Conservation (phyloP, 2,113 vertebrate species). For the Hirundichthys speculiger region DNA sequence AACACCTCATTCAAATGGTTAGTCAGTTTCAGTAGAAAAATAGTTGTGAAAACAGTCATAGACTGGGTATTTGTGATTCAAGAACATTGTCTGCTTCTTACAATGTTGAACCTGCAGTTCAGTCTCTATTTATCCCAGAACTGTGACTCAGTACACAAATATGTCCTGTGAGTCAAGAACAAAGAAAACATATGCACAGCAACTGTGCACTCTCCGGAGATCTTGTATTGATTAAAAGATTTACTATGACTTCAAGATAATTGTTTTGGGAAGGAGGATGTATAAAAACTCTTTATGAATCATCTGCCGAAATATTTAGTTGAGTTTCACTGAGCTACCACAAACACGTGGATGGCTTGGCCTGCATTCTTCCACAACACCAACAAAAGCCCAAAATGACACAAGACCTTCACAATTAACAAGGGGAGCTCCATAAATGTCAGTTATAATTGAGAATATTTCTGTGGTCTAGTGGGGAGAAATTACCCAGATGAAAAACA, state of each 20-base stretch:
- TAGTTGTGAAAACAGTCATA: conserved; percentile 45
- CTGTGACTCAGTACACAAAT: conserved; percentile 75
- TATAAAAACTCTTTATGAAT: conserved; percentile 52
- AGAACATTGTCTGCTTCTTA: conserved; percentile 44
- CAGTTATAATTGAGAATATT: conserved; percentile 46
- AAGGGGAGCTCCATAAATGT: conserved; percentile 54
- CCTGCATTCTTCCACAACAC: conserved; percentile 41
- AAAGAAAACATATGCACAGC: conserved; percentile 72
- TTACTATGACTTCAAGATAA: conserved; percentile 57
- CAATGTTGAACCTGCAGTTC: conserved; percentile 47
- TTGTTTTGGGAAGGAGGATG: conserved; percentile 57
- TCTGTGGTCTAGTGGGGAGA: conserved; percentile 47
- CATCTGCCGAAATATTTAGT: conserved; percentile 63
- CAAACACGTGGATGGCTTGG: conserved; percentile 54
- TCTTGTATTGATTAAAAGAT: conserved; percentile 71
- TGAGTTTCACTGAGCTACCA: conserved; percentile 57
- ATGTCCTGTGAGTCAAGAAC: conserved; percentile 70
- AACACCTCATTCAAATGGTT: conserved; percentile 49
- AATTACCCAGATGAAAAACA: conserved; percentile 64
- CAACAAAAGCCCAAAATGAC: conserved; percentile 42
- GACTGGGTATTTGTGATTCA: conserved; percentile 63
- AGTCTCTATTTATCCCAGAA: conserved; percentile 48
- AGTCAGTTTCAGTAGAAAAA: conserved; percentile 58
- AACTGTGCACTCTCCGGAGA: conserved; percentile 67
- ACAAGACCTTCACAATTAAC: conserved; percentile 50